Evolutionary conservation across 1,140 invertebrate species (phyloP), one percentile per base, ranked within the genome.

Genomic region (Conus ventricosus): DNA sequence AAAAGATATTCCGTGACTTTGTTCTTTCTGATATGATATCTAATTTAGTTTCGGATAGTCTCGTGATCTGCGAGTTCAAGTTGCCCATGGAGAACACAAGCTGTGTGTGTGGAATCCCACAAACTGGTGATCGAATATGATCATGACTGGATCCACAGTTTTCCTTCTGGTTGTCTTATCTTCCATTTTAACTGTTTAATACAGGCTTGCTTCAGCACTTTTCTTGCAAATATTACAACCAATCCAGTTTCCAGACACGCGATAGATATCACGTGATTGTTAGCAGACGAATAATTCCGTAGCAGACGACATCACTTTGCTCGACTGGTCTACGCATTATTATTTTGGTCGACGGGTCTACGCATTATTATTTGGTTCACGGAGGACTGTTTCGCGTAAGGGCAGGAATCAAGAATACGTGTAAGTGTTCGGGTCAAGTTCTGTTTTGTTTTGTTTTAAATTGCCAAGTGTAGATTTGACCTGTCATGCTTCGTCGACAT

Each of bases 61-160:
- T 76, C 85, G 71, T 80, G 20, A 11, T 15, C 15, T 27, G 75
- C 76, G 71, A 76, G 17, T 57, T 10, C 20, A 53, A 87, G 85
- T 87, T 87, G 85, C 85, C 85, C 85, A 25, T 71, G 85, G 85
- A 78, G 85, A 87, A 76, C 27, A 17, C 51, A 87, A 87, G 85
- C 85, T 25, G 51, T 53, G 53, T 11, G 20, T 5, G n/a, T 7
- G 13, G n/a, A 84, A 84, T 10, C n/a, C 25, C 57, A 7, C 81
- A 84, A 27, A 60, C n/a, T 25, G 17, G 23, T 10, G n/a, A 27
- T 15, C 15, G 0, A 60, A 15, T 60, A 39, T 60, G 57, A 8
- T 13, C 23, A n/a, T 27, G 7, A 15, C 20, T 84, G 82, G 54
- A 0, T 23, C 8, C 7, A 25, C n/a, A n/a, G 17, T n/a, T 10